Base-by-base conservation (phyloP, 1,140 invertebrate genomes). In the Chrysoperla carnea region DNA sequence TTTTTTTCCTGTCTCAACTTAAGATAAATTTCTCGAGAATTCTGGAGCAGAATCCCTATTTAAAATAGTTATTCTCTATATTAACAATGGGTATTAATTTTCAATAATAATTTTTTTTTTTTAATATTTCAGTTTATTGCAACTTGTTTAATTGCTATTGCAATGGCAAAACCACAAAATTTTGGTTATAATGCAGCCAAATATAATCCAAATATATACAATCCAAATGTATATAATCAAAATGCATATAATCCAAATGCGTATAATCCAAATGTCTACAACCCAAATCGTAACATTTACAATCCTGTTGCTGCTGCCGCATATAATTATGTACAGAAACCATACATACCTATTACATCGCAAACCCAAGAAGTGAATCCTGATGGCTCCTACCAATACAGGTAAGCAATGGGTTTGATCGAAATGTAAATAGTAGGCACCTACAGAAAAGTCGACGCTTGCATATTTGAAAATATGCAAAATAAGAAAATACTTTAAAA, bases 331-430 rank as follows among this genome's bases (percentile, higher is more conserved):
- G 52, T 50, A 33, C 57, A 53, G 41, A 37, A 23, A 37, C 17
- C 31, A 17, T 60, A 54, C 43, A 56, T 68, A 12, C 66, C 68
- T 11, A 73, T 73, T 41, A 69, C 69, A 6, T 69, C 70, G 11
- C 72, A 74, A 47, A 69, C 70, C 41, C 68, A 73, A 43, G 71
- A 72, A 48, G 62, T 72, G 37, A 69, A 69, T 50, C 66, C 69
- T 41, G 71, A 74, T 46, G 72, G 67, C 31, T 46, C 46, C 9
- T 50, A 46, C 36, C 42, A 41, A 14, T 50, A 33, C 33, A 45
- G 39, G 31, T 36, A 17, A 23, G 17, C 9, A n/a, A n/a, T n/a
- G n/a, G n/a, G 6, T 37, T 29, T 35, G 29, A 37, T 36, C n/a
- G 31, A 33, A n/a, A 8, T 33, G 7, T 33, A 33, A n/a, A 33